Conservation (phyloP, 2,113 vertebrate species). For the Thamnophis sirtalis region DNA sequence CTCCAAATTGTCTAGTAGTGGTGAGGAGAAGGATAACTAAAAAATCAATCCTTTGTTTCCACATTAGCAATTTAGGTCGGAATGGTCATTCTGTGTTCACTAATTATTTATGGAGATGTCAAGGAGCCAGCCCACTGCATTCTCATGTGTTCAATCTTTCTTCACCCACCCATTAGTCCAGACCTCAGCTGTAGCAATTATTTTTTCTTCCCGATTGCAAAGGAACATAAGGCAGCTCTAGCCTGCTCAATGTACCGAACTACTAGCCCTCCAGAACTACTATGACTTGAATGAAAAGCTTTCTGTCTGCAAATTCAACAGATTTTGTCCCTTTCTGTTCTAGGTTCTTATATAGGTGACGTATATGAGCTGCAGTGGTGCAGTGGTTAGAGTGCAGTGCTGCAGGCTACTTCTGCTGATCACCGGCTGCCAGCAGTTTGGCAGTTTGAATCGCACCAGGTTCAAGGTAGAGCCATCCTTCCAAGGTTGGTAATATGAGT, state of each 20-base stretch:
- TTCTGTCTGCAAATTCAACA: neutral
- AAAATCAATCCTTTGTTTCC: neutral
- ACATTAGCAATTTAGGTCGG: neutral
- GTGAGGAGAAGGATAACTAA: neutral
- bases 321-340: neutral
- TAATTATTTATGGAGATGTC: neutral
- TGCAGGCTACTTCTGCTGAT: too few relatives aligned
- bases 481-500: too few relatives aligned
- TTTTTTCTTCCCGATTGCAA: neutral
- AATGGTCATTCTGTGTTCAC: neutral
- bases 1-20: neutral
- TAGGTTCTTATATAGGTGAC: too few relatives aligned
- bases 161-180: neutral
- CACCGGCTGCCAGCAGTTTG: too few relatives aligned
- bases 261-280: neutral
- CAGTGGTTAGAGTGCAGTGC: too few relatives aligned
- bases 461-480: too few relatives aligned
- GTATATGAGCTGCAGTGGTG: too few relatives aligned
- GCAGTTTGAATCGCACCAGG: too few relatives aligned
- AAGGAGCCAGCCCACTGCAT: neutral
- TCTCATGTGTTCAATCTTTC: neutral
- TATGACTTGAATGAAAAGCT: neutral
- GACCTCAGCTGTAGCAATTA: neutral
- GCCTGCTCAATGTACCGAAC: neutral
- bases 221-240: neutral